Evolutionary conservation across 2,797 vertebrate species (phyloP).

Genomic region (Pangasius mekongensis): DNA sequence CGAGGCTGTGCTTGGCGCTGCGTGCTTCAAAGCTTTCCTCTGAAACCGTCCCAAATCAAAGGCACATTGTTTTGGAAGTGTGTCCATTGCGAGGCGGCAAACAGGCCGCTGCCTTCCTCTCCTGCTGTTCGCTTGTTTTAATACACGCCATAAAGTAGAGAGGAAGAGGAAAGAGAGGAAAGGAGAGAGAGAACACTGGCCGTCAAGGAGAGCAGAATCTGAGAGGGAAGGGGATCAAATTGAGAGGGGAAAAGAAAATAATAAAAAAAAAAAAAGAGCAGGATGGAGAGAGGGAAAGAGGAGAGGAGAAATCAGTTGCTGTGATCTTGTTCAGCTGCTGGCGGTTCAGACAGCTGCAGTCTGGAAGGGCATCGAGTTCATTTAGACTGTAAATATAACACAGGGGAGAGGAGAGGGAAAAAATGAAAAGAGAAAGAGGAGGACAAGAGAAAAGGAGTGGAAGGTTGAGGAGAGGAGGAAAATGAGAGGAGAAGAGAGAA

Average conservation of each 20-base stretch:
- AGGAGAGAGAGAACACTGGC: not conserved
- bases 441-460: not conserved
- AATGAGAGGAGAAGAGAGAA: not conserved
- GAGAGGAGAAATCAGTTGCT: conserved; percentile 27
- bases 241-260: not conserved
- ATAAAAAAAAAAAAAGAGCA: conserved; percentile 3
- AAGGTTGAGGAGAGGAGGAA: not conserved
- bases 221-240: not conserved
- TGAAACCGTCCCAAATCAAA: conserved; percentile 54
- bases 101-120: conserved; percentile 51
- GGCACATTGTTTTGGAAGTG: conserved; percentile 47
- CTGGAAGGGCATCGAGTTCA: conserved; percentile 77
- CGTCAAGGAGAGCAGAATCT: not conserved
- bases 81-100: conserved; percentile 53
- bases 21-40: conserved; percentile 47
- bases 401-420: not conserved
- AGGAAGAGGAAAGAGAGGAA: conserved; percentile 28
- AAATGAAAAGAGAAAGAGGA: conserved; percentile 3
- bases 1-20: conserved; percentile 29
- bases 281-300: conserved; percentile 10
- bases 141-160: conserved; percentile 58
- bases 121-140: conserved; percentile 48
- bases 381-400: conserved; percentile 50
- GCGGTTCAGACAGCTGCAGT: conserved; percentile 69
- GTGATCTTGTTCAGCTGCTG: conserved; percentile 70